These are phyloP conservation scores for Drosophila gaucha DNA, from an alignment of 2,888 invertebrate genomes.

Conservation along the genomic window DNA sequence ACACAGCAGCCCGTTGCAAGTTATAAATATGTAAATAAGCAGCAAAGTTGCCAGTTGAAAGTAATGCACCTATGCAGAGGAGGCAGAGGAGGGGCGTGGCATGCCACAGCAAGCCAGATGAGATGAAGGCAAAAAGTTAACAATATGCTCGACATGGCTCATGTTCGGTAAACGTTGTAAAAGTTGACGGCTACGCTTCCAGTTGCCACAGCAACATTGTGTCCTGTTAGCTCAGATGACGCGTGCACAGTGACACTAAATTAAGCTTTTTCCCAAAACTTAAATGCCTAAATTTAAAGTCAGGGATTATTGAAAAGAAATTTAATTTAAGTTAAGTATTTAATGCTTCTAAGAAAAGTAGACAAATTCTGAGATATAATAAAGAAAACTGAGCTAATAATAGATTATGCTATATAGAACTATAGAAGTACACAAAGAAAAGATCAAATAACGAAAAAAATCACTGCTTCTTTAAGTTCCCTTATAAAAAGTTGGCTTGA, in stretches of 20 bases:
- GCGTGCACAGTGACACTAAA: conserved; percentile 24
- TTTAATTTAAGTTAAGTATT: too few species aligned
- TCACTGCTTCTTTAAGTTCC: too few species aligned
- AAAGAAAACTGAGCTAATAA: too few species aligned
- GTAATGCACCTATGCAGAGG: conserved; percentile 30
- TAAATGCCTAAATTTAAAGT: conserved; percentile 1
- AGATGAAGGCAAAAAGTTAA: conserved; percentile 57
- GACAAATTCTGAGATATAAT: too few species aligned
- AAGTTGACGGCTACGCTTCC: conserved; percentile 50
- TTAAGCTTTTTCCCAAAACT: not conserved
- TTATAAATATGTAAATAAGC: conserved; percentile 78
- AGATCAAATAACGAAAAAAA: too few species aligned
- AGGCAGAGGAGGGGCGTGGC: not conserved
- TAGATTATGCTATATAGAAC: too few species aligned
- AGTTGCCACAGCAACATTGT: conserved; percentile 45
- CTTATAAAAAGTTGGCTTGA: not conserved
- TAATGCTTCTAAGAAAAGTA: not conserved
- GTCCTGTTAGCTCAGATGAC: conserved; percentile 20
- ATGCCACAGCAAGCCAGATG: conserved; percentile 16
- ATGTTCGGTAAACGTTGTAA: conserved; percentile 51
- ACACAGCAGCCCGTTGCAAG: conserved; percentile 32
- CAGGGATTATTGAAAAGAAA: too few species aligned
- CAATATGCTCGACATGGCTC: conserved; percentile 68
- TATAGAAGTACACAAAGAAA: too few species aligned
- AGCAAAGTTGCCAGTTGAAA: conserved; percentile 63